Conservation (phyloP, 2,888 invertebrate species). For the Falcaria lacertinaria region DNA sequence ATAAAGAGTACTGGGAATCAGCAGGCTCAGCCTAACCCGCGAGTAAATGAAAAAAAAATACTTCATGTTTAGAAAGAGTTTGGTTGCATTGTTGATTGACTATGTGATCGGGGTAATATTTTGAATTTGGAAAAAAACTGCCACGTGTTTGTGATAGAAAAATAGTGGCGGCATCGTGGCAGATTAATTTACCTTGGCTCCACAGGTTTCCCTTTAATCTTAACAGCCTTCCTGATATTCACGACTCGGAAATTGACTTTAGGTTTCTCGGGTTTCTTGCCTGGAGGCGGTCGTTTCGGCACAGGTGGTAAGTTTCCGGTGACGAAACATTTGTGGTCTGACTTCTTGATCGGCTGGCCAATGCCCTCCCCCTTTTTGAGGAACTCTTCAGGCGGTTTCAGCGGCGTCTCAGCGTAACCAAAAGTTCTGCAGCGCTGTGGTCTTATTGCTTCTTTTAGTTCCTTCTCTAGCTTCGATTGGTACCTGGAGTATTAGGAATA, state of each 20-base stretch:
- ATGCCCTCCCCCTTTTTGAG: slow-evolving; percentile 81
- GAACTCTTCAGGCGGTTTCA: slow-evolving; percentile 80
- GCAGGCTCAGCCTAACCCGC: too few relatives aligned
- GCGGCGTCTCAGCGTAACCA: slow-evolving; percentile 82
- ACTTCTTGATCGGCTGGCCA: slow-evolving; percentile 55
- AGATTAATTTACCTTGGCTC: slow-evolving; percentile 58
- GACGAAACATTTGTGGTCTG: slow-evolving; percentile 58
- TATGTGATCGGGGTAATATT: too few relatives aligned
- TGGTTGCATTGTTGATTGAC: too few relatives aligned
- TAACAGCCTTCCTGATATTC: slow-evolving; percentile 81
- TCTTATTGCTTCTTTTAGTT: slow-evolving; percentile 63
- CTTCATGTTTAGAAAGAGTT: too few relatives aligned
- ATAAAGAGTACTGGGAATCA: too few relatives aligned
- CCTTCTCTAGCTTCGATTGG: slow-evolving; percentile 70
- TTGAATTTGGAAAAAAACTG: too few relatives aligned
- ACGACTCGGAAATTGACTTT: slow-evolving; percentile 76
- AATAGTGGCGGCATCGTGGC: too few relatives aligned
- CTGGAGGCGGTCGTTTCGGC: slow-evolving; percentile 56
- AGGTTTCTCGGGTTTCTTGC: slow-evolving; percentile 47
- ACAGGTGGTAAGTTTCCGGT: slow-evolving; percentile 67
- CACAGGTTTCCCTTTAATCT: slow-evolving; percentile 74
- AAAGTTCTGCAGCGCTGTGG: slow-evolving; percentile 80
- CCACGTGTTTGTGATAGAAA: too few relatives aligned
- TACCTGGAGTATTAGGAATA: slow-evolving; percentile 49
- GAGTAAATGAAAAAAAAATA: too few relatives aligned